Evolutionary conservation across 2,797 vertebrate genomes (phyloP), one percentile per base, ranked within the genome.

Genomic region (Enteromius radiatus): DNA sequence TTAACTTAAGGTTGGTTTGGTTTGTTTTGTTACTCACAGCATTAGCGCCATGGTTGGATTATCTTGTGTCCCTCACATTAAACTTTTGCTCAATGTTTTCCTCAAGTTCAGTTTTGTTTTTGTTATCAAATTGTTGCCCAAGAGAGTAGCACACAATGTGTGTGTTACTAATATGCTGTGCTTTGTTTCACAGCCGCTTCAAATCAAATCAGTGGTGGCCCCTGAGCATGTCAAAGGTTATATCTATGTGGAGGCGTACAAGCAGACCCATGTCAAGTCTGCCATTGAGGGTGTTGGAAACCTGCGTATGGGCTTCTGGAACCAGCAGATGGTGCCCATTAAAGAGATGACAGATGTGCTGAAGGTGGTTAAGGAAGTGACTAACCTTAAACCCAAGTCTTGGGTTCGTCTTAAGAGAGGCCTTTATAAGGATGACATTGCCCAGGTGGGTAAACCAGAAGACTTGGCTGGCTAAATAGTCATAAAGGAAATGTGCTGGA

Each of bases 261-360:
- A 99, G 85, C 98, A 99, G 93, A 98, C 97, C 0, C 97, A 99
- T 0, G 97, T 99, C 12, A 99, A 99, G 91, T 92, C 98, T 47
- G 97, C 97, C 85, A 99, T 99, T 0, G 97, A 99, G 79, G 97
- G 98, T 0, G 95, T 99, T 80, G 97, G 98, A 36, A 99, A 99
- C 92, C 93, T 99, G 88, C 93, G 97, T n/a, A 96, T 98, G 89
- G 97, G 98, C 88, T 97, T 95, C 91, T 99, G 98, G 98, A 99
- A 99, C 94, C 98, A 98, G 93, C 98, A 99, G 93, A 99, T 99
- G 98, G 98, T 99, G 14, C 98, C 98, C 84, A 99, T 99, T 91
- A 98, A 98, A 87, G 98, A 99, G 89, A 99, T 99, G 98, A 99
- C 98, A 0, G 98, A 99, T 0, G 98, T 99, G 6, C 95, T 99